Evolutionary conservation across 2,797 vertebrate species (phyloP).

Genomic region (Avahi laniger): DNA sequence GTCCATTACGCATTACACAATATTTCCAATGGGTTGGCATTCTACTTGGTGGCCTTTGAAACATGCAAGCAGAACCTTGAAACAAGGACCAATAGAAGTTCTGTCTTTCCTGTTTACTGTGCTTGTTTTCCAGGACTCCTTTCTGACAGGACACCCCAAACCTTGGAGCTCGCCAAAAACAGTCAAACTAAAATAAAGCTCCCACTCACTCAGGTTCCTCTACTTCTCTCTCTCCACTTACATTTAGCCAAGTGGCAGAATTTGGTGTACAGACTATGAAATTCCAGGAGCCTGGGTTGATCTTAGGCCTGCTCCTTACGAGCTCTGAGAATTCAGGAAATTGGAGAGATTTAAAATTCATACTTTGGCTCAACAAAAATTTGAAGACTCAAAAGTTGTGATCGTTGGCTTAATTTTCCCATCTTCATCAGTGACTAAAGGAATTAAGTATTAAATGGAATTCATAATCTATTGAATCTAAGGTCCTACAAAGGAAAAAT

Average conservation of each 20-base stretch:
- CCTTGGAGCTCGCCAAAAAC: neutral
- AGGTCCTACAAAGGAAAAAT: neutral
- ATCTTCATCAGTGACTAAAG: neutral
- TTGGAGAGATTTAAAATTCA: slow-evolving; percentile 10
- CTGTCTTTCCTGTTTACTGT: slow-evolving; percentile 74
- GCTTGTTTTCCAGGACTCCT: slow-evolving; percentile 31
- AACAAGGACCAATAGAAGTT: slow-evolving; percentile 57
- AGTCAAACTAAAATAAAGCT: neutral
- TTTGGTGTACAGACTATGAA: neutral
- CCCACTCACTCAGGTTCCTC: slow-evolving; percentile 6
- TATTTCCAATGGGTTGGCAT: neutral
- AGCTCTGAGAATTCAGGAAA: neutral
- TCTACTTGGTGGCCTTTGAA: neutral
- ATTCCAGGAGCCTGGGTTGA: neutral
- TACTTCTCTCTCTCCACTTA: neutral
- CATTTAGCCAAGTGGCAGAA: neutral
- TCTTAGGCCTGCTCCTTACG: neutral
- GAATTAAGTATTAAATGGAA: neutral
- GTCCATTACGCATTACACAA: neutral
- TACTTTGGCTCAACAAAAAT: neutral
- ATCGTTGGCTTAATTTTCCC: neutral
- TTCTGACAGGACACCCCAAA: neutral
- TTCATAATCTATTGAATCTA: neutral
- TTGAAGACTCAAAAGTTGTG: neutral
- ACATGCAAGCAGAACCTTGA: slow-evolving; percentile 53